Conservation (phyloP, 2,888 invertebrate species). For the Drosophila mercatorum region DNA sequence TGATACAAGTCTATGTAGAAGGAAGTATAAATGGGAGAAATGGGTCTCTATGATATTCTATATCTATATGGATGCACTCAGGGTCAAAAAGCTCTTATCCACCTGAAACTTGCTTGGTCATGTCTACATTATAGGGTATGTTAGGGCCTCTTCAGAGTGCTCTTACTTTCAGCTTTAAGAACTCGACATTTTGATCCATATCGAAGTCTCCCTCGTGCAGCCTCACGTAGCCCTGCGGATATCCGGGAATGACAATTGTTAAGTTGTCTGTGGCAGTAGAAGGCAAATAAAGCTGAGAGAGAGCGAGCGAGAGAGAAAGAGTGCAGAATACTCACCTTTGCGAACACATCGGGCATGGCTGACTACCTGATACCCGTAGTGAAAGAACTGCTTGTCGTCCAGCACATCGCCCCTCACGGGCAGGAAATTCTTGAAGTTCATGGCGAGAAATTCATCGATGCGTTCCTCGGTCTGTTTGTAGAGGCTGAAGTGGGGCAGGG, state of each 20-base stretch:
- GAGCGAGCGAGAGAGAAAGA: background rate
- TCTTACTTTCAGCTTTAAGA: background rate
- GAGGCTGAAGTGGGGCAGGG: conserved; percentile 78
- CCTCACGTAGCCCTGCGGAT: conserved; percentile 90
- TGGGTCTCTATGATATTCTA: too few relatives aligned
- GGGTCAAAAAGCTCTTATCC: background rate
- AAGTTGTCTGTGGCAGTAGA: conserved; percentile 82
- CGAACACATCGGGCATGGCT: conserved; percentile 58
- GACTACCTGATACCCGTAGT: conserved; percentile 68
- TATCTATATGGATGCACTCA: too few relatives aligned
- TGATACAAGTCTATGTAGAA: too few relatives aligned
- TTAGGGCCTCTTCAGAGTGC: too few relatives aligned
- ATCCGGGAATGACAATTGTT: conserved; percentile 92
- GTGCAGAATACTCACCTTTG: conserved; percentile 63
- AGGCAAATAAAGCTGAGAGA: background rate
- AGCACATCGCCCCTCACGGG: conserved; percentile 77
- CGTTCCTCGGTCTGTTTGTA: conserved; percentile 63
- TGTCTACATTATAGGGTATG: background rate
- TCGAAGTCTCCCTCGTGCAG: background rate
- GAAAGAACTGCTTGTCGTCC: conserved; percentile 62
- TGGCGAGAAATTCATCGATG: conserved; percentile 66
- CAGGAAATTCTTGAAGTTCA: conserved; percentile 76
- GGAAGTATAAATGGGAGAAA: too few relatives aligned
- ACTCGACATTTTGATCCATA: conserved; percentile 87
- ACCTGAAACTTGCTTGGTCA: background rate